Evolutionary conservation across 2,888 invertebrate genomes (phyloP).

Genomic region (Amphipoea oculea): DNA sequence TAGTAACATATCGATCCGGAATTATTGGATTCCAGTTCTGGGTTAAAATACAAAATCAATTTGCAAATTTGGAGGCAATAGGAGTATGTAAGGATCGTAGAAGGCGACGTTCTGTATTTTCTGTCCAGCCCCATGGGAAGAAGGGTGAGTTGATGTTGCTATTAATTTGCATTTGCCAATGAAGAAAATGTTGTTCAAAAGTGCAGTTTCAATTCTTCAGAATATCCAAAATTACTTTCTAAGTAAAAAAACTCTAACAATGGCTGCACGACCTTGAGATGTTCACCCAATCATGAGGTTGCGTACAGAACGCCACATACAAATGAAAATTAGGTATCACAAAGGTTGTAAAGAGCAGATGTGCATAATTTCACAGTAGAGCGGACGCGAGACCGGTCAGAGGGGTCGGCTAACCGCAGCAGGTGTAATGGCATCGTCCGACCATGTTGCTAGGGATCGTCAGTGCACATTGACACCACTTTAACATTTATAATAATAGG

Average conservation of each 20-base stretch:
- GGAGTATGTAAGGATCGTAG: too few relatives aligned
- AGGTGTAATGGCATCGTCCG: conserved; percentile 78
- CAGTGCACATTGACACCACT: conserved; percentile 33
- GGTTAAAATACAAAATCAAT: background rate
- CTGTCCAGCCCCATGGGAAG: too few relatives aligned
- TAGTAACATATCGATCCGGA: background rate
- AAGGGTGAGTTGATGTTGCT: too few relatives aligned
- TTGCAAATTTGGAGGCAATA: too few relatives aligned
- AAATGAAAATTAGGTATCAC: conserved; percentile 56
- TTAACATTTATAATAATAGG: conserved; percentile 27
- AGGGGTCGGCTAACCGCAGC: conserved; percentile 81
- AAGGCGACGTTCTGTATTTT: too few relatives aligned
- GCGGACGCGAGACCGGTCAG: conserved; percentile 83
- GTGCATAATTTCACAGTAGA: conserved; percentile 88
- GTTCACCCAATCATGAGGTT: conserved; percentile 18
- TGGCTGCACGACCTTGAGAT: conserved; percentile 38
- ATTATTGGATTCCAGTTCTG: background rate
- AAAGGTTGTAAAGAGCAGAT: conserved; percentile 77
- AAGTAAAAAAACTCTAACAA: background rate
- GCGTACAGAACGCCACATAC: conserved; percentile 26
- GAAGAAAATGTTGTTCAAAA: background rate
- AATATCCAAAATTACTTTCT: background rate
- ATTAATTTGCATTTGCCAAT: background rate
- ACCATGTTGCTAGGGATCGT: conserved; percentile 57
- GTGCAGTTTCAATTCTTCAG: background rate